Evolutionary conservation across 1,140 invertebrate genomes (phyloP).

Genomic region (Onthophagus taurus): DNA sequence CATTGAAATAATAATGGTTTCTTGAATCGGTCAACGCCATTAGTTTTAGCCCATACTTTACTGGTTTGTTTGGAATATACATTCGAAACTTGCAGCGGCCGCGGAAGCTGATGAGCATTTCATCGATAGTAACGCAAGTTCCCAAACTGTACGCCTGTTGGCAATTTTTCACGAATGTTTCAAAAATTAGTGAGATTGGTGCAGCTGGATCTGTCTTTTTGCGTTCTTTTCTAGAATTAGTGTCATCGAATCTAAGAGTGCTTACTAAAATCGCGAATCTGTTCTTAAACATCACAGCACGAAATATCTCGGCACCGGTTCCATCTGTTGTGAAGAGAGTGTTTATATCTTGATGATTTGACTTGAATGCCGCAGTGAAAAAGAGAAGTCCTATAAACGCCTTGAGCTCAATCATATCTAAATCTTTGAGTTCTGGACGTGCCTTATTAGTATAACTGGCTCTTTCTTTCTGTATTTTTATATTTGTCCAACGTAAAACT

Average conservation of each 20-base stretch:
- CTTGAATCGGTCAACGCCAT: conserved; percentile 29
- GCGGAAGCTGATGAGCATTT: conserved; percentile 36
- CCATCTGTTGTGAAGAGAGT: conserved; percentile 27
- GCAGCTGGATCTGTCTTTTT: not conserved
- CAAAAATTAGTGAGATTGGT: conserved; percentile 9
- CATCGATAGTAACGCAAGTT: conserved; percentile 29
- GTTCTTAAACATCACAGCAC: conserved; percentile 22
- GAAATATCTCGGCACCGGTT: conserved; percentile 26
- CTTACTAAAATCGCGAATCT: conserved; percentile 21
- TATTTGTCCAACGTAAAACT: not conserved
- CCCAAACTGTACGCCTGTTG: conserved; percentile 25
- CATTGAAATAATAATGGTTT: conserved; percentile 32
- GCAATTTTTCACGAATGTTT: conserved; percentile 21
- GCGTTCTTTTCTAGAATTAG: not conserved
- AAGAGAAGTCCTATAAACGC: conserved; percentile 9
- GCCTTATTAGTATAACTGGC: not conserved
- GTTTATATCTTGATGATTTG: conserved; percentile 21
- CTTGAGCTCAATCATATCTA: conserved; percentile 5
- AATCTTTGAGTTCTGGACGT: not conserved
- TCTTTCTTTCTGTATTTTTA: not conserved
- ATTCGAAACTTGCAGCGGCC: conserved; percentile 34
- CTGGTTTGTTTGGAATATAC: conserved; percentile 41
- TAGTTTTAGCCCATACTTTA: conserved; percentile 41
- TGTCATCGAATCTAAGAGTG: conserved; percentile 25
- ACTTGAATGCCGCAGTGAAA: conserved; percentile 18